Evolutionary conservation across 2,113 vertebrate genomes (phyloP), one percentile per base, ranked within the genome.

Genomic region (Globicephala melas): DNA sequence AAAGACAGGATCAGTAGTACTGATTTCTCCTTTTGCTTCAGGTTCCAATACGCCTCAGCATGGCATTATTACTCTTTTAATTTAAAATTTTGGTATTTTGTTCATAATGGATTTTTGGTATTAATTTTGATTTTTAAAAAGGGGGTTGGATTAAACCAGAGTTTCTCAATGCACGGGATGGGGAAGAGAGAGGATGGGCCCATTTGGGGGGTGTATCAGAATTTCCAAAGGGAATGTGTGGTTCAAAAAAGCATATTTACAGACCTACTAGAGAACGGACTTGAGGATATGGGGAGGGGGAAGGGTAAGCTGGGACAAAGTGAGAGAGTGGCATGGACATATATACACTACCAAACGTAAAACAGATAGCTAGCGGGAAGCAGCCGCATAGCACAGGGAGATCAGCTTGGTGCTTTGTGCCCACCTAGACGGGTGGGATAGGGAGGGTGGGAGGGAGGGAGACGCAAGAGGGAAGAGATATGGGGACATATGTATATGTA

Each of bases 71-170:
- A 67, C 6, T 67, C 36, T 95, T 91, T 91, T 68, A 38, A 60
- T 21, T 87, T 81, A 95, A 82, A 95, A 31, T 47, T 81, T 58
- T 71, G 31, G n/a, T 83, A 83, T 76, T 89, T 85, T 65, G 26
- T 41, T 94, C 53, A 80, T 36, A 25, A 44, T 55, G 23, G 9
- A 76, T 71, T 91, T 67, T 58, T 31, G n/a, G 18, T 23, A 17
- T 33, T 70, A 50, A n/a, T 77, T 96, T 96, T 71, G 13, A 85
- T 85, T 80, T 81, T 88, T 47, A 8, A 73, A 84, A 93, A 91
- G 11, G 8, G 6, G 15, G 79, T 5, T 95, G 38, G 60, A 93
- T 90, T 91, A 86, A 91, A 53, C 25, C 44, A 89, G 38, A 85
- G 25, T 74, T 93, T 81, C 38, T 90, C 44, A 89, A 12, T 60